These are phyloP conservation scores for Criorhina ranunculi DNA, from an alignment of 2,888 invertebrate species.

Conservation along the genomic window DNA sequence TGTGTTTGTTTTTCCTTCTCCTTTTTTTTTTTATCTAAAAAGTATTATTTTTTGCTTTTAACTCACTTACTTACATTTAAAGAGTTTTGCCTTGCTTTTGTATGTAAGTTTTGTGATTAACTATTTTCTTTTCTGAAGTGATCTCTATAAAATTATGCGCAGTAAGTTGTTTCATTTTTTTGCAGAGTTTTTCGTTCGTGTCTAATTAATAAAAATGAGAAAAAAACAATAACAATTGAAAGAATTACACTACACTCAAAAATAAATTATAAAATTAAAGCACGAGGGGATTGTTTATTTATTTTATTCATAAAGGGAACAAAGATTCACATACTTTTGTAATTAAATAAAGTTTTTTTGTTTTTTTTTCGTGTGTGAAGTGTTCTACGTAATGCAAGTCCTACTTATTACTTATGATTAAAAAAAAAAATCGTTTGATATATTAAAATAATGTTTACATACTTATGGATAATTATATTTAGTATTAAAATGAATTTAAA, in stretches of 20 bases:
- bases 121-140: constrained; percentile 28
- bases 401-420: constrained; percentile 60
- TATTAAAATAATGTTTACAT: constrained; percentile 73
- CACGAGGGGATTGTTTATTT: constrained; percentile 31
- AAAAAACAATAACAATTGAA: constrained; percentile 39
- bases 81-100: constrained; percentile 36
- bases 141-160: constrained; percentile 44
- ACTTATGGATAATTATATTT: constrained; percentile 67
- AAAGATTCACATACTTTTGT: constrained; percentile 28
- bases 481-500: constrained; percentile 69
- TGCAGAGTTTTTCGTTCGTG: neutral
- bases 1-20: constrained; percentile 29
- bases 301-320: constrained; percentile 33
- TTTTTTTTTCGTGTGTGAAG: constrained; percentile 16
- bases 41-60: constrained; percentile 43
- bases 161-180: constrained; percentile 28
- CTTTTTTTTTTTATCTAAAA: constrained; percentile 54
- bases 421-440: constrained; percentile 62
- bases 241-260: constrained; percentile 52
- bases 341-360: constrained; percentile 16
- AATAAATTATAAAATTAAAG: constrained; percentile 71
- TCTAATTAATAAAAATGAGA: constrained; percentile 9
- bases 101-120: constrained; percentile 35
- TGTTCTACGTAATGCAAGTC: constrained; percentile 54
- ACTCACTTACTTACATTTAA: constrained; percentile 46